These are phyloP conservation scores for Heteromormyrus szaboi DNA, from an alignment of 2,797 vertebrate genomes.

Conservation along the genomic window DNA sequence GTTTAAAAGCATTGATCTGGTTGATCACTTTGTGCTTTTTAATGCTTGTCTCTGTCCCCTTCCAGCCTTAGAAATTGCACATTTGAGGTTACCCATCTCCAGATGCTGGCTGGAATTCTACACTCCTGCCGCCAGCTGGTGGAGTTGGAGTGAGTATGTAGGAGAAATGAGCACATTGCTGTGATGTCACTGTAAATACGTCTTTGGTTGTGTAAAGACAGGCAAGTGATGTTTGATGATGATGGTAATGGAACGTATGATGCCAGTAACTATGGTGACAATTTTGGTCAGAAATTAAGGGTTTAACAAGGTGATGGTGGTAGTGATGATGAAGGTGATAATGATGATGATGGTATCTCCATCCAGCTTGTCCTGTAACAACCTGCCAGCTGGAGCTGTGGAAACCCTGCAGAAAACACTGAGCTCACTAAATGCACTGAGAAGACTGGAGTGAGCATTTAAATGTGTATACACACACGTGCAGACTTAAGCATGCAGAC, in stretches of 20 bases:
- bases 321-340: background rate
- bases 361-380: constrained; percentile 35
- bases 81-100: constrained; percentile 44
- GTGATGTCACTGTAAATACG: background rate
- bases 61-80: constrained; percentile 49
- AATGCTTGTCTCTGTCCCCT: background rate
- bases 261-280: background rate
- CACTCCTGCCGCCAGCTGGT: constrained; percentile 37
- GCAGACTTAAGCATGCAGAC: background rate
- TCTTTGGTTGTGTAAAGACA: background rate
- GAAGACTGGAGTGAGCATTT: constrained; percentile 23
- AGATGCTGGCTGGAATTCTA: constrained; percentile 46
- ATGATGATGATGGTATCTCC: background rate
- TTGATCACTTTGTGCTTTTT: background rate
- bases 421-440: constrained; percentile 18
- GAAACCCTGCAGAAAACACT: constrained; percentile 28
- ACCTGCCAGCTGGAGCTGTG: constrained; percentile 26
- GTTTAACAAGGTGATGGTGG: background rate
- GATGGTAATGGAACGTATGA: background rate
- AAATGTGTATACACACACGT: background rate
- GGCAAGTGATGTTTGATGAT: background rate
- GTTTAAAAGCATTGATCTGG: background rate
- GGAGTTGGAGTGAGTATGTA: constrained; percentile 53
- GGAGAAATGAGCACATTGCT: background rate
- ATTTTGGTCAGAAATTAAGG: background rate